Conservation (phyloP, 2,888 invertebrate genomes). For the Drosophila borborema region DNA sequence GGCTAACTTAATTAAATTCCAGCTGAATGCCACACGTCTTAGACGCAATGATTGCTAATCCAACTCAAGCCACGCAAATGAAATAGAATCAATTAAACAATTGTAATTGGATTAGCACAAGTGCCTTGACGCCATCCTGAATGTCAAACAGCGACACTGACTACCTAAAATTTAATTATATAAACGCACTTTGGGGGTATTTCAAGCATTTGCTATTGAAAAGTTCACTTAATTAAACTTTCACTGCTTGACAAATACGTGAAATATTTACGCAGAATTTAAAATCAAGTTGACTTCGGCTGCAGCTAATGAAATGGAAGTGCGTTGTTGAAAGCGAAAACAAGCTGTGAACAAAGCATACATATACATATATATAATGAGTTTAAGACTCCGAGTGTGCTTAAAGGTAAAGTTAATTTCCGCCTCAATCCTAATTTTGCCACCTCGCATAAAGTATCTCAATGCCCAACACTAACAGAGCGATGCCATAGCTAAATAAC, state of each 20-base stretch:
- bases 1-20: constrained; percentile 5
- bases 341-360: neutral
- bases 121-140: constrained; percentile 8
- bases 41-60: constrained; percentile 31
- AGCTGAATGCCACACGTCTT: constrained; percentile 14
- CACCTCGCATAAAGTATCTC: constrained; percentile 72
- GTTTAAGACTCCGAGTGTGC: neutral
- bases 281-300: constrained; percentile 40
- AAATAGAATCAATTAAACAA: constrained; percentile 46
- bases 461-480: constrained; percentile 74
- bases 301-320: constrained; percentile 54
- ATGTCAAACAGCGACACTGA: constrained; percentile 11
- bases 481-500: constrained; percentile 85
- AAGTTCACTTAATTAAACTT: constrained; percentile 67
- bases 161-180: constrained; percentile 55
- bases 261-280: constrained; percentile 29
- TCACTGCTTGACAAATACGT: constrained; percentile 53
- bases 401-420: neutral
- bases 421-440: constrained; percentile 30
- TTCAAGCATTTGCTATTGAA: constrained; percentile 7
- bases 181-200: constrained; percentile 23
- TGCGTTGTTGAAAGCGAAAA: constrained; percentile 20
- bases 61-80: constrained; percentile 20
- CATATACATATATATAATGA: neutral
- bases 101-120: constrained; percentile 40